These are phyloP conservation scores for Hedychridium roseum DNA, from an alignment of 2,888 invertebrate genomes.

Conservation along the genomic window DNA sequence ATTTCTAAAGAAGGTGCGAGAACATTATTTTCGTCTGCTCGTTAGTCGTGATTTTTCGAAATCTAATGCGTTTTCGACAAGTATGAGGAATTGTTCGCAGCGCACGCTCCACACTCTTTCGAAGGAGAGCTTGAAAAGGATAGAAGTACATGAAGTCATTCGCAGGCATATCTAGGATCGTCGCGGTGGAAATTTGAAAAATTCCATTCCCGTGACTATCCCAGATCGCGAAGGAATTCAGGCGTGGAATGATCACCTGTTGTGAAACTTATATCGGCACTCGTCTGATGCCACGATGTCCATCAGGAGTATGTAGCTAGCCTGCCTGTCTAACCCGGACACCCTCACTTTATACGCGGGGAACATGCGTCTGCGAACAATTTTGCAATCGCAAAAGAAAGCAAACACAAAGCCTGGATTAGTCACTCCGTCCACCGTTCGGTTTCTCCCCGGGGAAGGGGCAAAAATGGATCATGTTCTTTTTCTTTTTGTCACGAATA, in stretches of 20 bases:
- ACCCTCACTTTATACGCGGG: conserved; percentile 97
- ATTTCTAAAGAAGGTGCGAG: too few relatives aligned
- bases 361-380: conserved; percentile 89
- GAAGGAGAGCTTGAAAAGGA: conserved; percentile 16
- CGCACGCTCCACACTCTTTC: conserved; percentile 48
- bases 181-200: background rate
- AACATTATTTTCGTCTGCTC: too few relatives aligned
- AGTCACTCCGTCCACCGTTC: conserved; percentile 43
- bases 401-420: conserved; percentile 46
- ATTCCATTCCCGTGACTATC: conserved; percentile 7
- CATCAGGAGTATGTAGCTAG: conserved; percentile 97
- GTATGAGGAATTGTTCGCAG: conserved; percentile 58
- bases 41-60: too few relatives aligned
- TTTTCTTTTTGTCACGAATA: conserved; percentile 1
- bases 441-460: conserved; percentile 19
- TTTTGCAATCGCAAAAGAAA: conserved; percentile 56
- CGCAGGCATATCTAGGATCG: conserved; percentile 17
- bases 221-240: conserved; percentile 10
- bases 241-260: conserved; percentile 72
- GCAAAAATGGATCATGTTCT: too few relatives aligned
- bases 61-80: conserved; percentile 53
- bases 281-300: conserved; percentile 97
- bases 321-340: conserved; percentile 95
- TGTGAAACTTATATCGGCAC: conserved; percentile 94
- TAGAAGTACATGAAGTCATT: conserved; percentile 3